phyloP scores from a whole-genome alignment of 2,888 invertebrate species.

The Rutpela maculata region DNA sequence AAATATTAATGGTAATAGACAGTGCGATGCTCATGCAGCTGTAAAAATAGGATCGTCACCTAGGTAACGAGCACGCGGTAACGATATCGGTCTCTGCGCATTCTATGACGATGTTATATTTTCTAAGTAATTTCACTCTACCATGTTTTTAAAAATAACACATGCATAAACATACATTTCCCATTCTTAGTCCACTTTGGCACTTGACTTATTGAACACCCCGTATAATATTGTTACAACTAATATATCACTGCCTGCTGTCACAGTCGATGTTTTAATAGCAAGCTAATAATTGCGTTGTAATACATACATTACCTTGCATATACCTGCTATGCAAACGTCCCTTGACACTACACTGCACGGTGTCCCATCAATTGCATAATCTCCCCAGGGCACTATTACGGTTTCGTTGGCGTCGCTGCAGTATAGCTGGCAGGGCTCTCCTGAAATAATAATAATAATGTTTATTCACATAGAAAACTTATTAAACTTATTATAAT shows the following conservation, averaged over 20 bases:
- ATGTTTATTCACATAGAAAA: too few relatives aligned
- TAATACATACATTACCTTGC: conserved; percentile 76
- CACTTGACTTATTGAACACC: not conserved
- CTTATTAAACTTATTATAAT: too few relatives aligned
- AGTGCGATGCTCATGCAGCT: too few relatives aligned
- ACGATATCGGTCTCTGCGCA: too few relatives aligned
- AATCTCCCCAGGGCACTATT: conserved; percentile 85
- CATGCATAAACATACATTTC: too few relatives aligned
- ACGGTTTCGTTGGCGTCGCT: conserved; percentile 84
- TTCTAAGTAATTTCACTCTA: too few relatives aligned
- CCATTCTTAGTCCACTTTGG: too few relatives aligned
- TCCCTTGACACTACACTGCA: conserved; percentile 88
- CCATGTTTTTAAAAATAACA: too few relatives aligned
- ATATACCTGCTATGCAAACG: conserved; percentile 88
- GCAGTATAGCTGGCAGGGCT: conserved; percentile 89
- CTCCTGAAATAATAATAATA: conserved; percentile 77
- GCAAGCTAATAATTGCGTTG: not conserved
- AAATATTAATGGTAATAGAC: too few relatives aligned
- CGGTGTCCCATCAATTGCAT: conserved; percentile 89
- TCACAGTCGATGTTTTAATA: not conserved
- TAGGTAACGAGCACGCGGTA: too few relatives aligned
- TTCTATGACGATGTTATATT: too few relatives aligned
- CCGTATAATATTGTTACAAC: not conserved
- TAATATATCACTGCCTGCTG: not conserved
- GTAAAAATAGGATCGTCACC: too few relatives aligned